phyloP scores from a whole-genome alignment of 2,888 invertebrate species.

The Drosophila sordidapex region DNA sequence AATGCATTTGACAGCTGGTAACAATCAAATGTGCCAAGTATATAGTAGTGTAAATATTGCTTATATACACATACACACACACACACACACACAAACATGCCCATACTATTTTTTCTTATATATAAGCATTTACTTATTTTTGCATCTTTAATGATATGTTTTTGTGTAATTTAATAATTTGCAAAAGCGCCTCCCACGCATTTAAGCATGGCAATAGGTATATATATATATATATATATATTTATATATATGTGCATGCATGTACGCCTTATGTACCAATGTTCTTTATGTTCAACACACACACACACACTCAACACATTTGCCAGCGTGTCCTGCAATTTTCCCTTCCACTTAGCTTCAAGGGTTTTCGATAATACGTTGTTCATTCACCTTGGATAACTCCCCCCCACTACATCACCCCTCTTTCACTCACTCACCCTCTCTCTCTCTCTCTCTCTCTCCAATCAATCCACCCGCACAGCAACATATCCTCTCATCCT shows the following conservation, averaged over 20 bases:
- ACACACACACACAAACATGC: neutral
- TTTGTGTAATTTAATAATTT: constrained; percentile 41
- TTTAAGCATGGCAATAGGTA: constrained; percentile 1
- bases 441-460: neutral
- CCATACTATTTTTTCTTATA: neutral
- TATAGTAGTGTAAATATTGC: neutral
- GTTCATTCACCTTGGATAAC: constrained; percentile 73
- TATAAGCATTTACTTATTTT: constrained; percentile 37
- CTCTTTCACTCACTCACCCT: neutral
- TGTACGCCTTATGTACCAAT: neutral
- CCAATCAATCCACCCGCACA: constrained; percentile 18
- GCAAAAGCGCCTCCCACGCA: neutral
- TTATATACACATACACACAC: neutral
- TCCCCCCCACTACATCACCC: constrained; percentile 1
- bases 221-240: neutral
- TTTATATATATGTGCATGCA: neutral
- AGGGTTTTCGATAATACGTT: constrained; percentile 71
- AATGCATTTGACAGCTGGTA: constrained; percentile 50
- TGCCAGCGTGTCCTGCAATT: constrained; percentile 27
- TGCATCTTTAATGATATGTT: constrained; percentile 43
- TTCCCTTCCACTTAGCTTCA: constrained; percentile 33
- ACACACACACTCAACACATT: constrained; percentile 26
- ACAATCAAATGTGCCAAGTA: constrained; percentile 17
- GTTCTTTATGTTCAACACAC: constrained; percentile 16
- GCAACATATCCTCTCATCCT: constrained; percentile 36